phyloP scores from a whole-genome alignment of 1,140 invertebrate genomes.

The Dreissena rostriformis region DNA sequence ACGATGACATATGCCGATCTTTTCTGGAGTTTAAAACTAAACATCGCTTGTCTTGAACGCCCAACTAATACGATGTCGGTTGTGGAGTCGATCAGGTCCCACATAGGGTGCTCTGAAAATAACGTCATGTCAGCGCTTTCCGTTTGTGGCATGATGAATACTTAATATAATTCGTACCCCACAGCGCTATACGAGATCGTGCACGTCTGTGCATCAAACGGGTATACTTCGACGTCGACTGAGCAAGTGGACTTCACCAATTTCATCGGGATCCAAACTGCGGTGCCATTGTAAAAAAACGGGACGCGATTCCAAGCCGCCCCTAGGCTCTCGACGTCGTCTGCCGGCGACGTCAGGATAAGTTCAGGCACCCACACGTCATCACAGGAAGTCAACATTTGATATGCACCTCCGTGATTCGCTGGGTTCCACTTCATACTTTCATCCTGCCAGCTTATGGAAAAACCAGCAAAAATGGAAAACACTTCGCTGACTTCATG shows the following conservation, averaged over 20 bases:
- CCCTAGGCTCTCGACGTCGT: no score
- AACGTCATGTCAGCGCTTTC: no score
- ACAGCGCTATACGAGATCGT: neutral
- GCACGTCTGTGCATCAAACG: conserved; percentile 36
- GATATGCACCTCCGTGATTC: neutral
- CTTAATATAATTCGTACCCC: no score
- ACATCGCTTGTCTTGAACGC: neutral
- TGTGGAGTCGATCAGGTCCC: neutral
- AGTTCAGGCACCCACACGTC: conserved; percentile 23
- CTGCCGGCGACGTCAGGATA: neutral
- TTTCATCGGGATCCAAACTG: no score
- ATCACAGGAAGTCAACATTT: neutral
- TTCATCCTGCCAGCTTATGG: neutral
- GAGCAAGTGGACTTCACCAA: conserved; percentile 7
- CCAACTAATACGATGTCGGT: neutral
- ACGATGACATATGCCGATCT: conserved; percentile 80
- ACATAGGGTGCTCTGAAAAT: no score
- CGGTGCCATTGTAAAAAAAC: neutral
- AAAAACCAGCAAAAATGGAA: no score
- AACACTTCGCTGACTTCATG: no score
- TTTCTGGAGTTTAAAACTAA: conserved; percentile 1
- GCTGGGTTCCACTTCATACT: neutral
- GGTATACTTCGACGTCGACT: conserved; percentile 2
- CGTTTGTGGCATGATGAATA: no score
- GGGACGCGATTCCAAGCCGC: neutral